Evolutionary conservation across 2,113 vertebrate species (phyloP).

Genomic region (Chamaea fasciata): DNA sequence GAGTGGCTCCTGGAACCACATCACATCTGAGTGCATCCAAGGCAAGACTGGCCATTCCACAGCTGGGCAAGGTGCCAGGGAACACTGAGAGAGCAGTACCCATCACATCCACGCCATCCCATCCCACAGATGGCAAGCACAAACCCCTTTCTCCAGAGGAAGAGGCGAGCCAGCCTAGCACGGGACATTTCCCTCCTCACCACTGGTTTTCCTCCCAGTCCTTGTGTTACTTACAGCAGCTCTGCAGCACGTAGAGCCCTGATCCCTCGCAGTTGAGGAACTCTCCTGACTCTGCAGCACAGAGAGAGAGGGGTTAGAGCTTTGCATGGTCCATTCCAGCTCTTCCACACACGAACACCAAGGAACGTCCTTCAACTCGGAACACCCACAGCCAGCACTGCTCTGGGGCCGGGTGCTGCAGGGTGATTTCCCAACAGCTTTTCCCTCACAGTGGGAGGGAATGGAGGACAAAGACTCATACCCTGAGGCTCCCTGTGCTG

Average conservation of each 20-base stretch:
- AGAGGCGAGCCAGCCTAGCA: neutral
- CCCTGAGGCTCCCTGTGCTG: neutral
- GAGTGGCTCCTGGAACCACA: rapidly evolving
- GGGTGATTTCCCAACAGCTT: neutral
- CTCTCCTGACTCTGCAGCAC: slow-evolving; percentile 87
- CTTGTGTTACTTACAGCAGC: slow-evolving; percentile 87
- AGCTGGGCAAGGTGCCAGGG: neutral
- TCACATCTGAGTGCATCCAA: neutral
- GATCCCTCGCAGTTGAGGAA: slow-evolving; percentile 99
- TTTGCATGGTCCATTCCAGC: rapidly evolving
- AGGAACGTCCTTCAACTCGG: rapidly evolving
- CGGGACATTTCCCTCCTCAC: neutral
- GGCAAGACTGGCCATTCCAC: neutral
- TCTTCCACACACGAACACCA: rapidly evolving
- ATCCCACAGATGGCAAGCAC: neutral
- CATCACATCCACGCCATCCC: neutral
- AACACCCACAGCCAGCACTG: neutral
- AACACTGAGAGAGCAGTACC: neutral
- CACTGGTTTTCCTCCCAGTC: neutral
- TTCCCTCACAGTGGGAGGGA: neutral
- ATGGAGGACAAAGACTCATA: neutral
- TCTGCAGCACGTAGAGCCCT: slow-evolving; percentile 94
- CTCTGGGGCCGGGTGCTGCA: neutral
- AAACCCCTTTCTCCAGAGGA: neutral
- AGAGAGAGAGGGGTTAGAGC: neutral